Evolutionary conservation across 1,140 invertebrate genomes (phyloP).

Genomic region (Euwallacea fornicatus): DNA sequence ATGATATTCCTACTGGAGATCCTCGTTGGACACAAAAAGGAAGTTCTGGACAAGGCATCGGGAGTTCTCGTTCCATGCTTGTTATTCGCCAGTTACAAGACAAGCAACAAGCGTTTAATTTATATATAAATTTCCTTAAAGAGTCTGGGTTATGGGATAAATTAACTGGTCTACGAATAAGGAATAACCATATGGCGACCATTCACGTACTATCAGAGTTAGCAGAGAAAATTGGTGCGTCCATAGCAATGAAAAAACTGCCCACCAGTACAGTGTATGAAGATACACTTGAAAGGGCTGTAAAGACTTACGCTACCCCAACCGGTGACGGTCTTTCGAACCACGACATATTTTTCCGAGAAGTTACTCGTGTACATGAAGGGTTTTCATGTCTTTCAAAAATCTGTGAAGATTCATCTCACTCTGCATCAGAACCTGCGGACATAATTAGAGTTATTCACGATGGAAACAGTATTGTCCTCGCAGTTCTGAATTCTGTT

Average conservation of each 20-base stretch:
- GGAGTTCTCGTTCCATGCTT: constrained; percentile 74
- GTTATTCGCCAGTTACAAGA: constrained; percentile 81
- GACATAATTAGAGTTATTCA: constrained; percentile 59
- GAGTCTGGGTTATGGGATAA: constrained; percentile 72
- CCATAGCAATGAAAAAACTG: constrained; percentile 67
- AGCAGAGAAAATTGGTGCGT: constrained; percentile 73
- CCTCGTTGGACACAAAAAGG: constrained; percentile 70
- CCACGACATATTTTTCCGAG: constrained; percentile 73
- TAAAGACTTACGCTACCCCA: constrained; percentile 55
- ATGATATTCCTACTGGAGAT: constrained; percentile 87
- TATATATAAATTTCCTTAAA: constrained; percentile 78
- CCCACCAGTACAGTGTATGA: constrained; percentile 62
- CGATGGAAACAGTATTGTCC: constrained; percentile 61
- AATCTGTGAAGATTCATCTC: constrained; percentile 58
- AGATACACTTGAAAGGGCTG: constrained; percentile 61
- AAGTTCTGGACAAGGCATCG: constrained; percentile 52
- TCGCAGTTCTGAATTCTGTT: constrained; percentile 61
- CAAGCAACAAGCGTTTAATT: constrained; percentile 77
- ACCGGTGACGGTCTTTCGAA: constrained; percentile 62
- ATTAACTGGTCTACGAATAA: constrained; percentile 45
- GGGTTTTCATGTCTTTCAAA: constrained; percentile 60
- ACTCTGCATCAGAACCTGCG: constrained; percentile 58
- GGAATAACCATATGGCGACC: constrained; percentile 64
- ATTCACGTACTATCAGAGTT: constrained; percentile 62
- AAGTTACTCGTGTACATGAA: constrained; percentile 62